phyloP scores from a whole-genome alignment of 2,888 invertebrate genomes.

The Panorpa germanica region DNA sequence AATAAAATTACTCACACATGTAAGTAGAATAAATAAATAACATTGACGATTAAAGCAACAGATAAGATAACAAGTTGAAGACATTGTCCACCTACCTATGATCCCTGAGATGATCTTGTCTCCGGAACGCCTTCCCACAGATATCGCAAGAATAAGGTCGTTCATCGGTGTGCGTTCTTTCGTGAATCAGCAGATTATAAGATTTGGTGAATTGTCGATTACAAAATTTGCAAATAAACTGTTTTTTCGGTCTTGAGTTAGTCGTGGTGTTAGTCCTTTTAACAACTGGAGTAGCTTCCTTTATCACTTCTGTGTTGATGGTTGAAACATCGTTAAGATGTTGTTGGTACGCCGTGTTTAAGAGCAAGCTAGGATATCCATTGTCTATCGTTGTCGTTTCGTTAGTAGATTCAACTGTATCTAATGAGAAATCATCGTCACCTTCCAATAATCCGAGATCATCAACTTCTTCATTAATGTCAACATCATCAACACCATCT shows the following conservation, averaged over 20 bases:
- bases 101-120: slow-evolving; percentile 89
- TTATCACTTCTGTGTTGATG: slow-evolving; percentile 20
- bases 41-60: too few relatives aligned
- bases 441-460: slow-evolving; percentile 55
- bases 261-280: slow-evolving; percentile 24
- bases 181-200: slow-evolving; percentile 93
- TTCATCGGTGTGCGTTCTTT: slow-evolving; percentile 94
- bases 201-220: slow-evolving; percentile 97
- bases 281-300: slow-evolving; percentile 18
- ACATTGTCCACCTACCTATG: slow-evolving; percentile 83
- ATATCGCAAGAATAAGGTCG: slow-evolving; percentile 95
- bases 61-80: too few relatives aligned
- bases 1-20: too few relatives aligned
- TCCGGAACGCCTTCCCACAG: slow-evolving; percentile 90
- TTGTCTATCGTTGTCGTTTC: slow-evolving; percentile 38
- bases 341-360: slow-evolving; percentile 46
- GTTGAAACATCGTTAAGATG: slow-evolving; percentile 29
- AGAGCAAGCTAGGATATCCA: slow-evolving; percentile 47
- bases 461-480: slow-evolving; percentile 57
- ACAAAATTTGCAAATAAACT: slow-evolving; percentile 97
- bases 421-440: slow-evolving; percentile 49
- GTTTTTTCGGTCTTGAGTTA: slow-evolving; percentile 78
- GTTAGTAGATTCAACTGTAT: slow-evolving; percentile 29
- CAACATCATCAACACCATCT: slow-evolving; percentile 19
- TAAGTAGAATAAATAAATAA: too few relatives aligned